These are phyloP conservation scores for Clistopyga incitator DNA, from an alignment of 2,888 invertebrate species.

Conservation along the genomic window DNA sequence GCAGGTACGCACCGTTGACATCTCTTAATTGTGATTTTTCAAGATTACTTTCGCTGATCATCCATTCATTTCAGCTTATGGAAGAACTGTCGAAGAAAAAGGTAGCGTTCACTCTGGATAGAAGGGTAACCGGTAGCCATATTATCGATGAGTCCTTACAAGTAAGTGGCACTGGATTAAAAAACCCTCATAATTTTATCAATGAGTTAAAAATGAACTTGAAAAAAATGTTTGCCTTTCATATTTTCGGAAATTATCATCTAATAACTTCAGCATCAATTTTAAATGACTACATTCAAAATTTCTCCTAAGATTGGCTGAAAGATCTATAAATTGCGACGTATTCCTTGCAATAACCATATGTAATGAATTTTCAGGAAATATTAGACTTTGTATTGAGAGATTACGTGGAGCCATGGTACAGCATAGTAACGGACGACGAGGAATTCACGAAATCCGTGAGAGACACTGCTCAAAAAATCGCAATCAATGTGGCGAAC, in stretches of 20 bases:
- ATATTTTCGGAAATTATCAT: no score
- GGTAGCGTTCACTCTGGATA: conserved; percentile 84
- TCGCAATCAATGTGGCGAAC: conserved; percentile 88
- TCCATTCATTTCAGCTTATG: conserved; percentile 75
- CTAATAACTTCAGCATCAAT: no score
- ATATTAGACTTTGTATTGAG: conserved; percentile 92
- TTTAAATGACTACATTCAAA: no score
- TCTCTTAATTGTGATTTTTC: background rate
- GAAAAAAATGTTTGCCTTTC: background rate
- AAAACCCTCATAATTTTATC: conserved; percentile 14
- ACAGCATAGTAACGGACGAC: conserved; percentile 88
- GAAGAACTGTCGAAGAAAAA: conserved; percentile 79
- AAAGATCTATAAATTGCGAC: no score
- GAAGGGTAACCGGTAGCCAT: conserved; percentile 92
- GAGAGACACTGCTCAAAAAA: conserved; percentile 89
- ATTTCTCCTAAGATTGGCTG: no score
- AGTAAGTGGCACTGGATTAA: conserved; percentile 76
- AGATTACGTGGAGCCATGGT: conserved; percentile 93
- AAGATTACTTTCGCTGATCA: conserved; percentile 65
- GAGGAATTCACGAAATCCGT: conserved; percentile 91
- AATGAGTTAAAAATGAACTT: background rate
- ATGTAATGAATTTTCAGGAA: conserved; percentile 84
- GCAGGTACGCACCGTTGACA: conserved; percentile 72
- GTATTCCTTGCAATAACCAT: background rate
- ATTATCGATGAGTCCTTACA: conserved; percentile 94